Evolutionary conservation across 2,888 invertebrate genomes (phyloP), one percentile per base, ranked within the genome.

Genomic region (Eupsilia transversa): DNA sequence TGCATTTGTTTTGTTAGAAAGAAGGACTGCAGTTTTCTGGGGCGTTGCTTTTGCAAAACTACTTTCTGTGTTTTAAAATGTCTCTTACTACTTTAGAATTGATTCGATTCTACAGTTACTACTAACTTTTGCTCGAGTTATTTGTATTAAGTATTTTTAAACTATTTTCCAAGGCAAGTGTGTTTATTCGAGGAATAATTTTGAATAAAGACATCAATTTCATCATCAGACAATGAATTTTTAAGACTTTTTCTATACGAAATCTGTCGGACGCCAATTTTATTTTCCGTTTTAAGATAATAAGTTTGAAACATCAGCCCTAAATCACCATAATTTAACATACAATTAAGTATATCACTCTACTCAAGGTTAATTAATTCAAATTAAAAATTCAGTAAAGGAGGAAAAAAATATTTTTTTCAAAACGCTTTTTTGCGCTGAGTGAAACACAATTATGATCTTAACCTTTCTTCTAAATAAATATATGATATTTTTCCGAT

Each of bases 1-100:
- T 59, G 77, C 38, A 81, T 81, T 80, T 80, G 56, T 80, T 54
- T 67, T 73, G 59, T 72, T 57, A 30, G 14, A 59, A 61, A 52
- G 61, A 67, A 33, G 38, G 38, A 65, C 60, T 56, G 64, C 27
- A 46, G 64, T 52, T 83, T 59, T 56, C 46, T 60, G 38, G 54
- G 35, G 20, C 35, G 30, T 5, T 54, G 63, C 17, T 14, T 64
- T 82, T 63, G 59, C 5, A 41, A 68, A 59, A 66, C 33, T 20
- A 54, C 17, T 60, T 30, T 35, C n/a, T 33, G 56, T 56, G 27
- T 30, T 57, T 41, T 20, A 43, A 52, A 41, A 52, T 6, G 35
- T 35, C 7, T 52, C 57, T 43, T 27, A n/a, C 23, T 12, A 57
- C 46, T 46, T 59, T 17, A 1, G 9, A 52, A 14, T n/a, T 71